Conservation (phyloP, 2,797 vertebrate genomes). For the Picus viridis region DNA sequence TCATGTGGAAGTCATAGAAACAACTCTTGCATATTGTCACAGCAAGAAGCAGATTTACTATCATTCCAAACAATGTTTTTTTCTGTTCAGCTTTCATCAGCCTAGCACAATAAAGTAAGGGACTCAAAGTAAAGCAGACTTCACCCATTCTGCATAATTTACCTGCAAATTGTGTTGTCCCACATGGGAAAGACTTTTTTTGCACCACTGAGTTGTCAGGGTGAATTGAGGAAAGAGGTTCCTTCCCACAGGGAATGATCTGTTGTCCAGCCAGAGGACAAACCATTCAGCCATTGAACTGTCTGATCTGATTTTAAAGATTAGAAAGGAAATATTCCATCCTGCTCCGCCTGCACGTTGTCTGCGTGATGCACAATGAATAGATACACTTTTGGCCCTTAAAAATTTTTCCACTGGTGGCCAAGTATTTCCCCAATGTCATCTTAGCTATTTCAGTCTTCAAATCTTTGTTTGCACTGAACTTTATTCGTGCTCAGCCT, state of each 20-base stretch:
- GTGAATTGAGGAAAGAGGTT: neutral
- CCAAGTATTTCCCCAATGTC: neutral
- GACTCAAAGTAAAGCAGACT: neutral
- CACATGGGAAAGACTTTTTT: neutral
- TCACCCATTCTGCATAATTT: neutral
- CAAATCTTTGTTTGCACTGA: conserved; percentile 47
- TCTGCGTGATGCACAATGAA: neutral
- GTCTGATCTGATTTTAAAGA: conserved; percentile 9
- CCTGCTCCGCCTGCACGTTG: neutral
- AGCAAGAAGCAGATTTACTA: neutral
- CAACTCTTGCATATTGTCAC: neutral
- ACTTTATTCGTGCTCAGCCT: conserved; percentile 35
- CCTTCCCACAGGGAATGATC: neutral
- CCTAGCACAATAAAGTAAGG: neutral
- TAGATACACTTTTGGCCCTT: neutral
- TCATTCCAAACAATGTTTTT: neutral
- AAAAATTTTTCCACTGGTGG: neutral
- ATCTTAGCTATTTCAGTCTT: conserved; percentile 28
- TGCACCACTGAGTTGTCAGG: neutral
- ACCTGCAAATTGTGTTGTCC: neutral
- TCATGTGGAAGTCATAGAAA: neutral
- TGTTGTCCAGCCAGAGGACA: neutral
- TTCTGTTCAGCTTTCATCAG: neutral
- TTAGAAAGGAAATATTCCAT: neutral
- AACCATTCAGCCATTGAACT: neutral